A percentile compares a stretch with the other conserved stretches of the same genome.
Conservation (phyloP, 2,888 invertebrate genomes). For the Chrysodeixis includens region DNA sequence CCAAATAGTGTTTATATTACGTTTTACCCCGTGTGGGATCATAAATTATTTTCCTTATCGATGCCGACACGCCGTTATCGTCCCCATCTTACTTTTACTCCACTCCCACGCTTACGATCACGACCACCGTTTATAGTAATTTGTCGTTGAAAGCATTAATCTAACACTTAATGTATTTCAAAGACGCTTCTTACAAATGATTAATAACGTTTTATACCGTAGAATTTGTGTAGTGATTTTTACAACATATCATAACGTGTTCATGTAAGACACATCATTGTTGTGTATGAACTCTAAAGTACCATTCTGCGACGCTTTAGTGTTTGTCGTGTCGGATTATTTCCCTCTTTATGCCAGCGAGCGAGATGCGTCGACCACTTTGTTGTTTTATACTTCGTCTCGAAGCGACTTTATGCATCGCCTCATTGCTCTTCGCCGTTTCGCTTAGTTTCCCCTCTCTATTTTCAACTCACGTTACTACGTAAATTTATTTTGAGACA, state of each 20-base stretch:
- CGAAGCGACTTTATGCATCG: conserved; percentile 85
- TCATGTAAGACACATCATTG: conserved; percentile 78
- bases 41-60: conserved; percentile 77
- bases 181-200: conserved; percentile 58
- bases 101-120: conserved; percentile 74
- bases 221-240: conserved; percentile 46
- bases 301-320: conserved; percentile 71
- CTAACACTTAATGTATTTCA: conserved; percentile 64
- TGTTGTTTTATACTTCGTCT: conserved; percentile 88
- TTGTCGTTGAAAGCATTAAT: conserved; percentile 73
- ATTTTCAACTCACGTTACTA: conserved; percentile 86
- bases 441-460: conserved; percentile 85
- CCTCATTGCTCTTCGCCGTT: conserved; percentile 87
- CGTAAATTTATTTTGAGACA: conserved; percentile 83
- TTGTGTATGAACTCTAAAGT: conserved; percentile 80
- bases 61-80: conserved; percentile 74
- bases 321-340: conserved; percentile 82
- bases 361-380: conserved; percentile 86
- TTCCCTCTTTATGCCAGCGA: conserved; percentile 80
- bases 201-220: conserved; percentile 24
- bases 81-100: conserved; percentile 74
- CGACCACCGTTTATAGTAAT: conserved; percentile 77
- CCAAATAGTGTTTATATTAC: conserved; percentile 56
- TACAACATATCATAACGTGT: conserved; percentile 65
- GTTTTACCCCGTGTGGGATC: conserved; percentile 63